phyloP scores from a whole-genome alignment of 2,797 vertebrate genomes.

The Tinamus major region DNA sequence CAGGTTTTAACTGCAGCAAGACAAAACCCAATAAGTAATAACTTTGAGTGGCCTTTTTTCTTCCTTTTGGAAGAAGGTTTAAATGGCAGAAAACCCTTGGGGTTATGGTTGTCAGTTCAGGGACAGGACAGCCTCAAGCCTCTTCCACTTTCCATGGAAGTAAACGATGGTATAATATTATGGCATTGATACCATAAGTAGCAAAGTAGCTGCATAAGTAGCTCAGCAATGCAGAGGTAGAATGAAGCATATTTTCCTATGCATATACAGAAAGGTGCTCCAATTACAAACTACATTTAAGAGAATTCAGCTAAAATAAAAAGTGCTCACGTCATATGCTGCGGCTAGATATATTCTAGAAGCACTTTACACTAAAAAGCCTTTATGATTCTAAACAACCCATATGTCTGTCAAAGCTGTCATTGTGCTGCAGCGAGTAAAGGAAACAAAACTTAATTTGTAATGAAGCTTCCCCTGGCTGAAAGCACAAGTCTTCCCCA shows the following conservation, averaged over 20 bases:
- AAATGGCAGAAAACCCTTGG: neutral
- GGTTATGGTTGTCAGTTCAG: neutral
- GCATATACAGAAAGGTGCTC: constrained; percentile 6
- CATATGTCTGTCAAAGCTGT: constrained; percentile 78
- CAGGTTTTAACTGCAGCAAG: neutral
- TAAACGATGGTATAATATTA: neutral
- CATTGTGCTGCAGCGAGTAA: constrained; percentile 69
- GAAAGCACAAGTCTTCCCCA: constrained; percentile 57
- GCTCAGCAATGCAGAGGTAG: neutral
- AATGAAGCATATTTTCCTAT: neutral
- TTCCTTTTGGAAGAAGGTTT: neutral
- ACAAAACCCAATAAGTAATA: neutral
- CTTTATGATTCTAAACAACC: constrained; percentile 71
- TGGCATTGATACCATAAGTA: neutral
- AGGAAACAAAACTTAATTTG: constrained; percentile 76
- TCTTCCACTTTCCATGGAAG: neutral
- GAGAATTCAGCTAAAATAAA: constrained; percentile 70
- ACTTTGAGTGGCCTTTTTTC: neutral
- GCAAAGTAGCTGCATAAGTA: neutral
- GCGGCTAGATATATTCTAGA: constrained; percentile 64
- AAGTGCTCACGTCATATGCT: constrained; percentile 56
- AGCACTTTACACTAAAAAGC: constrained; percentile 71
- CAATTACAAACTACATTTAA: constrained; percentile 49
- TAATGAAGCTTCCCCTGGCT: constrained; percentile 65
- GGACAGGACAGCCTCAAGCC: neutral